Evolutionary conservation across 2,888 invertebrate species (phyloP).

Genomic region (Athalia cordata): DNA sequence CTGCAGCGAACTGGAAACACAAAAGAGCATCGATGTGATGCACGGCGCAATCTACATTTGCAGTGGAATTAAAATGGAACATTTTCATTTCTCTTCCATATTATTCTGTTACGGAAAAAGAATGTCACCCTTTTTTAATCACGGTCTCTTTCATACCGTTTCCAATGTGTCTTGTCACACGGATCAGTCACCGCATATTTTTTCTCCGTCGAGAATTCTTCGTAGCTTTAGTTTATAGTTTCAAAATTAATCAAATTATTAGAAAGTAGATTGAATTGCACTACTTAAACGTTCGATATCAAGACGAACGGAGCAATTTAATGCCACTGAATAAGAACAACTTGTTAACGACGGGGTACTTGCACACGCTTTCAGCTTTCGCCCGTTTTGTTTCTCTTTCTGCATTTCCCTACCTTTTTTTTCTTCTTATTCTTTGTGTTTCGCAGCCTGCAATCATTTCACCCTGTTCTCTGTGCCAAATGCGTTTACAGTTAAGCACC

Average conservation of each 20-base stretch:
- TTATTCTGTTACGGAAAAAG: background rate
- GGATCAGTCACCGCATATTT: background rate
- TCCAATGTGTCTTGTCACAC: background rate
- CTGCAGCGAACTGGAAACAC: constrained; percentile 15
- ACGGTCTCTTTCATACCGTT: background rate
- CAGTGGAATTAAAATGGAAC: constrained; percentile 7
- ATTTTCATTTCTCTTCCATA: constrained; percentile 1
- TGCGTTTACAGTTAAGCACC: constrained; percentile 17
- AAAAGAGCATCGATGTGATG: constrained; percentile 23
- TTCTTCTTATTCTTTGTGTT: constrained; percentile 1
- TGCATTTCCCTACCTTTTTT: background rate
- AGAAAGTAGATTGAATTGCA: constrained; percentile 25
- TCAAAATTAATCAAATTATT: background rate
- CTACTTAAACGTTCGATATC: background rate
- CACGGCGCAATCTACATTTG: constrained; percentile 4
- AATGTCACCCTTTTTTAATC: background rate
- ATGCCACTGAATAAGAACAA: constrained; percentile 19
- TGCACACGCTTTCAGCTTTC: constrained; percentile 31
- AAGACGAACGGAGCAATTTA: constrained; percentile 20
- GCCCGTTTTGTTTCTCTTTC: background rate
- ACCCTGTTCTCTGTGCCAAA: constrained; percentile 16
- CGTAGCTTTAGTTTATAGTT: too few relatives aligned
- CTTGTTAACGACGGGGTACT: constrained; percentile 25
- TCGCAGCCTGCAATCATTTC: background rate
- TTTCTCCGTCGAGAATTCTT: too few relatives aligned